phyloP scores from a whole-genome alignment of 1,140 invertebrate species.

The Idris sp. region DNA sequence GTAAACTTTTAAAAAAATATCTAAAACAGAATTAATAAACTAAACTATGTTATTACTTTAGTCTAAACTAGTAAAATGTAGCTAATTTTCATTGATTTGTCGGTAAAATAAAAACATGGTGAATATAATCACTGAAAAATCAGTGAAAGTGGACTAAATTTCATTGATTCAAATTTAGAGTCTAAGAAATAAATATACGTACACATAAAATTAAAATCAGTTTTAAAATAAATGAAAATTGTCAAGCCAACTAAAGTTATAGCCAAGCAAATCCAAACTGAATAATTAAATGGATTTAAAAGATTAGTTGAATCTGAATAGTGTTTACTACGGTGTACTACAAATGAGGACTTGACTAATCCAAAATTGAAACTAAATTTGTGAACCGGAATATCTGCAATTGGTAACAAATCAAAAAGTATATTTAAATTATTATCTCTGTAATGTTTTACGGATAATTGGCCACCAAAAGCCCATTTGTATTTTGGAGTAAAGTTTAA shows the following conservation, averaged over 20 bases:
- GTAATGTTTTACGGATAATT: slow-evolving; percentile 41
- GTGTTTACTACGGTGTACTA: slow-evolving; percentile 24
- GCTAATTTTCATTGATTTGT: no score
- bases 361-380: slow-evolving; percentile 51
- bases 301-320: slow-evolving; percentile 33
- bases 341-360: slow-evolving; percentile 28
- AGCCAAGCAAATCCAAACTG: slow-evolving; percentile 42
- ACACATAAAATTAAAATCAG: slow-evolving; percentile 26
- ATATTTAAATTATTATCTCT: slow-evolving; percentile 51
- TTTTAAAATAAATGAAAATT: slow-evolving; percentile 14
- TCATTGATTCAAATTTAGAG: no score
- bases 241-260: slow-evolving; percentile 16
- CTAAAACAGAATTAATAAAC: slow-evolving; percentile 26
- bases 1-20: slow-evolving; percentile 47
- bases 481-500: slow-evolving; percentile 61
- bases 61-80: no score
- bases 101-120: no score
- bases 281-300: slow-evolving; percentile 40
- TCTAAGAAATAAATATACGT: no score
- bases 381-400: slow-evolving; percentile 18
- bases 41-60: no score
- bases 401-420: slow-evolving; percentile 51
- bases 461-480: slow-evolving; percentile 26
- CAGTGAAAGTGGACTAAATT: no score
- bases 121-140: no score